Percentiles rank a stretch among this genome's conserved stretches.
Conservation (phyloP, 2,888 invertebrate genomes). For the Lasius platythorax region DNA sequence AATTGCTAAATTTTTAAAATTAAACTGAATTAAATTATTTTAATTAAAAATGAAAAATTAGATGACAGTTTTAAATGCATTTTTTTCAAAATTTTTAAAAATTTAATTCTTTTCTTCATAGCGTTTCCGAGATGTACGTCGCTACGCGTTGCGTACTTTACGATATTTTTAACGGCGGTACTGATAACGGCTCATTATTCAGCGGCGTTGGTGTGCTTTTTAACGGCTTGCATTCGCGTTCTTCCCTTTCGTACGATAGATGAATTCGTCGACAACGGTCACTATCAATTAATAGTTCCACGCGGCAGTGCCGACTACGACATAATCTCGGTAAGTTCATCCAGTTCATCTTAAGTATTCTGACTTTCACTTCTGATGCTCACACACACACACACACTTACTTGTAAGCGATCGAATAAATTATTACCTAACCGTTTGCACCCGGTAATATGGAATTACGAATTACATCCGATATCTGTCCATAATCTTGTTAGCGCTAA, state of each 20-base stretch:
- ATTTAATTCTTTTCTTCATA: background rate
- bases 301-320: constrained; percentile 73
- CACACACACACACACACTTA: too few species aligned
- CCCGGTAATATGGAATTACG: background rate
- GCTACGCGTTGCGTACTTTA: constrained; percentile 56
- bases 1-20: background rate
- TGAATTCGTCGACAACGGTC: constrained; percentile 77
- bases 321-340: constrained; percentile 69
- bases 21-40: background rate
- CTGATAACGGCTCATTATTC: constrained; percentile 77
- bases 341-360: background rate
- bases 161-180: constrained; percentile 60
- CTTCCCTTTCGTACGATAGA: constrained; percentile 60
- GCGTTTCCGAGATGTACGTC: constrained; percentile 28
- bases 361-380: constrained; percentile 41
- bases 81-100: background rate
- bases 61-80: background rate
- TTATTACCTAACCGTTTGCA: background rate
- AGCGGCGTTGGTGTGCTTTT: constrained; percentile 62
- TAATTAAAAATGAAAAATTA: background rate
- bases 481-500: background rate
- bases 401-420: background rate
- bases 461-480: background rate
- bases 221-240: background rate
- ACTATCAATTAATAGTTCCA: constrained; percentile 72